A percentile compares a stretch with the other conserved stretches of the same genome.
phyloP scores from a whole-genome alignment of 2,888 invertebrate genomes.

The Anaspis maculata region DNA sequence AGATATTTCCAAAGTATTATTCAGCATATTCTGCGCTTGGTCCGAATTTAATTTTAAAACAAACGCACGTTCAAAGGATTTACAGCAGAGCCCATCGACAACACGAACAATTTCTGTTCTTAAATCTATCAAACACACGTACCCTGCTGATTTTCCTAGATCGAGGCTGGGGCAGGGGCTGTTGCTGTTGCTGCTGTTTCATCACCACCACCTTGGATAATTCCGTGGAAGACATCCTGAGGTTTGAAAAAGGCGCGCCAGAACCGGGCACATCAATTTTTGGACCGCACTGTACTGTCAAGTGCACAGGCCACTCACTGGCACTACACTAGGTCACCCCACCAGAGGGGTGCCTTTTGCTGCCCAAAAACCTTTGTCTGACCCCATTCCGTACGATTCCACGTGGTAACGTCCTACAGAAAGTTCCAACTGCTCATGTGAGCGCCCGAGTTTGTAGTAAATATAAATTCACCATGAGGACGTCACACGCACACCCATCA shows the following conservation, averaged over 20 bases:
- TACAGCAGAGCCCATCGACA: no score
- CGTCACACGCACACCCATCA: conserved; percentile 9
- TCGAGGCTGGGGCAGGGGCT: no score
- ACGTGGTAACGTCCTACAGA: conserved; percentile 7
- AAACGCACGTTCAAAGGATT: no score
- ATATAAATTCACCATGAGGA: conserved; percentile 11
- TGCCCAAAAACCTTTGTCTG: conserved; percentile 5
- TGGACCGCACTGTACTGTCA: conserved; percentile 5
- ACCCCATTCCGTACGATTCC: conserved; percentile 5
- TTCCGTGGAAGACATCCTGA: conserved; percentile 14
- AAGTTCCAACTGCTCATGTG: conserved; percentile 10
- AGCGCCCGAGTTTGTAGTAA: conserved; percentile 13
- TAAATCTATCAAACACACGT: no score
- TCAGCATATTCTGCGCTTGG: no score
- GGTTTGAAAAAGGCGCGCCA: conserved; percentile 9
- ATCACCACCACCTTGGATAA: conserved; percentile 23
- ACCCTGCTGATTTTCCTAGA: conserved; percentile 36
- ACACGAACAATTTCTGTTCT: no score
- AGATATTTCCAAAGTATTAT: no score
- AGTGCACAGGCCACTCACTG: conserved; percentile 10
- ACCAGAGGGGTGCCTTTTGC: conserved; percentile 5
- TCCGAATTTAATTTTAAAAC: no score
- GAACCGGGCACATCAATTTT: no score
- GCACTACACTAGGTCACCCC: conserved; percentile 5
- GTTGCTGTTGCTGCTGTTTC: no score